Percentiles rank a stretch among this genome's conserved stretches.
These are phyloP conservation scores for Coluber constrictor DNA, from an alignment of 2,797 vertebrate species.

Conservation along the genomic window DNA sequence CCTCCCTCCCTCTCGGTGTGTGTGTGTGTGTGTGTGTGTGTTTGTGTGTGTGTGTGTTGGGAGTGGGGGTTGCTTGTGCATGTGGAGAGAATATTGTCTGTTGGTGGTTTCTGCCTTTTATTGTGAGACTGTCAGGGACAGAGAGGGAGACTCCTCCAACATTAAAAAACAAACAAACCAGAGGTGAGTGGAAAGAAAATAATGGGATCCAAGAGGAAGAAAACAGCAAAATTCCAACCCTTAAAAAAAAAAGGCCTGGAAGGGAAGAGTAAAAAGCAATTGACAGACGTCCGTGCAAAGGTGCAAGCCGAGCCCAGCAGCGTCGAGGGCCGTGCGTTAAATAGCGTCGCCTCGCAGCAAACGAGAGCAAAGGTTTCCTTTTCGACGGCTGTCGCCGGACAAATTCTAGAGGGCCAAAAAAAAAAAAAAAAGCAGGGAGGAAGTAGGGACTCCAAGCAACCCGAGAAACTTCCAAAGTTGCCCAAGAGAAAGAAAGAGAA, in stretches of 20 bases:
- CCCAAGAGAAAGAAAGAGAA: background rate
- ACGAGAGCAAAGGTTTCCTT: conserved; percentile 9
- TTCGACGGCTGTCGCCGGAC: background rate
- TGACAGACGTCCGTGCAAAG: background rate
- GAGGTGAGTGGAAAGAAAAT: conserved; percentile 64
- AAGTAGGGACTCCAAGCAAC: background rate
- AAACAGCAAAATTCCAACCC: conserved; percentile 31
- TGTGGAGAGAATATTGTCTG: conserved; percentile 56
- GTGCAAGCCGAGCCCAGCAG: conserved; percentile 18
- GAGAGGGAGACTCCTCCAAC: conserved; percentile 70
- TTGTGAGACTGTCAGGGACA: conserved; percentile 65
- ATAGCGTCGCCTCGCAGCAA: conserved; percentile 28
- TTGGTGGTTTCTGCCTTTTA: conserved; percentile 58
- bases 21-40: background rate
- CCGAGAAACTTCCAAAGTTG: background rate
- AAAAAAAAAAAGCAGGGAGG: background rate
- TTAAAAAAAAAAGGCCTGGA: conserved; percentile 33
- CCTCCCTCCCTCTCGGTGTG: too few species aligned
- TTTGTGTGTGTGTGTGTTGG: background rate
- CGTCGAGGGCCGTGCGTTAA: conserved; percentile 44
- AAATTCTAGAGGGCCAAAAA: background rate
- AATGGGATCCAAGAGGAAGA: conserved; percentile 38
- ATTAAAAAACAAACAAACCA: conserved; percentile 56
- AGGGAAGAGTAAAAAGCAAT: conserved; percentile 36
- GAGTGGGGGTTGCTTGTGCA: background rate